Percentiles rank a stretch among this genome's conserved stretches.
phyloP scores from a whole-genome alignment of 2,888 invertebrate genomes.

The Ashinkailepas kermadecensis region DNA sequence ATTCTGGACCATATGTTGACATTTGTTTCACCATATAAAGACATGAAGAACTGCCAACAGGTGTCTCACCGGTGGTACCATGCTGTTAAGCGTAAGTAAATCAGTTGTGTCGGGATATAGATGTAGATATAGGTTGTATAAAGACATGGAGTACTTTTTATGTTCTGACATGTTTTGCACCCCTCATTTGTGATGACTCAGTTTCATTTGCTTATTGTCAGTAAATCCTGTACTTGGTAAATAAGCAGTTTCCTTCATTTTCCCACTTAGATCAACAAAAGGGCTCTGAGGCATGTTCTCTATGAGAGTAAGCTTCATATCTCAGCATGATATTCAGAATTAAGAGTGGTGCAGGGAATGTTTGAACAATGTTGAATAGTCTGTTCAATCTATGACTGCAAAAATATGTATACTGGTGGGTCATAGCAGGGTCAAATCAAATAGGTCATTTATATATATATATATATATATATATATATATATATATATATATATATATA shows the following conservation, averaged over 20 bases:
- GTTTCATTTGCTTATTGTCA: neutral
- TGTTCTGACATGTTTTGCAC: neutral
- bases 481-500: too few species aligned
- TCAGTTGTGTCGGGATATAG: neutral
- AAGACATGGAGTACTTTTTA: neutral
- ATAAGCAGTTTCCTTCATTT: neutral
- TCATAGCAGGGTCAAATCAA: too few species aligned
- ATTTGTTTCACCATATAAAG: constrained; percentile 80
- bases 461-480: too few species aligned
- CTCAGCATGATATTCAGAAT: too few species aligned
- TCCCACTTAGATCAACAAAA: neutral
- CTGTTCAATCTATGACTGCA: too few species aligned
- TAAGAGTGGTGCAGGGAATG: too few species aligned
- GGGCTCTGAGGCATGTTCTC: too few species aligned
- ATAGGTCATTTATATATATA: too few species aligned
- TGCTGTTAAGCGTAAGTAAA: constrained; percentile 45
- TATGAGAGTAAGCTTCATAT: too few species aligned
- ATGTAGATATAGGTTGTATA: neutral
- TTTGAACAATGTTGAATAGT: too few species aligned
- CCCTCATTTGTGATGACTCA: neutral
- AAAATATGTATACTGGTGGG: too few species aligned
- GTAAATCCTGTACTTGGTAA: neutral
- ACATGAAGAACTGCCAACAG: constrained; percentile 73
- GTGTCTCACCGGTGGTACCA: constrained; percentile 82
- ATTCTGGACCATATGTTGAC: constrained; percentile 85